Conservation (phyloP, 2,797 vertebrate species). For the Linurgus olivaceus region DNA sequence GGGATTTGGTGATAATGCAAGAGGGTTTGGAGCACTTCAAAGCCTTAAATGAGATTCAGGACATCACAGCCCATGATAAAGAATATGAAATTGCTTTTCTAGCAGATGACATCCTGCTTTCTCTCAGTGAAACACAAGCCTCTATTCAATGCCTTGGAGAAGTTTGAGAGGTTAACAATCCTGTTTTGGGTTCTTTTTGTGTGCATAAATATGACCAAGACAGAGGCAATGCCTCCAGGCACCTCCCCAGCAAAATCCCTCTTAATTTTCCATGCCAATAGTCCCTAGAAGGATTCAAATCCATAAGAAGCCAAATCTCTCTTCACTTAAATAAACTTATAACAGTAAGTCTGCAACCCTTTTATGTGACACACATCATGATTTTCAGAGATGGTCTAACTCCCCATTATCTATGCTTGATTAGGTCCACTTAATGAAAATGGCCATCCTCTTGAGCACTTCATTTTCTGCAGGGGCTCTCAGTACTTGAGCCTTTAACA, state of each 20-base stretch:
- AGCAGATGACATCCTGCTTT: slow-evolving; percentile 56
- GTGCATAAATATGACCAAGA: slow-evolving; percentile 16
- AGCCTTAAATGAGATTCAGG: slow-evolving; percentile 50
- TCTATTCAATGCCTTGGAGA: slow-evolving; percentile 42
- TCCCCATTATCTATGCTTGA: slow-evolving; percentile 37
- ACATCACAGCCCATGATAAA: slow-evolving; percentile 14
- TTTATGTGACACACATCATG: slow-evolving; percentile 49
- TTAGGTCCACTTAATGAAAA: slow-evolving; percentile 30
- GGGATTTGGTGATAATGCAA: slow-evolving; percentile 12
- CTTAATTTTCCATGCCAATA: slow-evolving; percentile 29
- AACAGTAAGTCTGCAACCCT: slow-evolving; percentile 37
- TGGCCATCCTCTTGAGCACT: background rate
- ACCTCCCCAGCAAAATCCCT: slow-evolving; percentile 40
- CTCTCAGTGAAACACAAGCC: slow-evolving; percentile 51
- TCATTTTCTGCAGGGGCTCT: background rate
- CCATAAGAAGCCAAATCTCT: slow-evolving; percentile 33
- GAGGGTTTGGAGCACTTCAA: slow-evolving; percentile 7
- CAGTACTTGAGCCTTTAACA: background rate
- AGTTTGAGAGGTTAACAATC: slow-evolving; percentile 1
- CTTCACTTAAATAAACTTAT: slow-evolving; percentile 55
- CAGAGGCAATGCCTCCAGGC: slow-evolving; percentile 45
- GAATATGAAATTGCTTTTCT: slow-evolving; percentile 53
- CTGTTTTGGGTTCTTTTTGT: slow-evolving; percentile 28
- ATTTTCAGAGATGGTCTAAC: slow-evolving; percentile 43
- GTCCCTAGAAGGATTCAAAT: slow-evolving; percentile 23